phyloP scores from a whole-genome alignment of 2,888 invertebrate genomes.

The Colostygia pectinataria region DNA sequence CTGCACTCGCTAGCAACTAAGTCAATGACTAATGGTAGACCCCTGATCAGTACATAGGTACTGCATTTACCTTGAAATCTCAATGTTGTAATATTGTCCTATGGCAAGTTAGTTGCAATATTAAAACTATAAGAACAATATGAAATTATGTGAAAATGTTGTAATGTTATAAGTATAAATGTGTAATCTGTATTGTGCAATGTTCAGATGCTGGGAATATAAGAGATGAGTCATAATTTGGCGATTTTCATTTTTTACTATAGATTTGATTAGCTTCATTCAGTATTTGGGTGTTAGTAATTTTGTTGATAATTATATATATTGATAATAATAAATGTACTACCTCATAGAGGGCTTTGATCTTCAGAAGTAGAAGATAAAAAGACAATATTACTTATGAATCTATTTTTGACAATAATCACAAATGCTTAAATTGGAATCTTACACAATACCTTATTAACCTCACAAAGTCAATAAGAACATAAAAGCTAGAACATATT shows the following conservation, averaged over 20 bases:
- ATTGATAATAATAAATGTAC: no score
- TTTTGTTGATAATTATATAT: no score
- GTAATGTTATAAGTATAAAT: conserved; percentile 11
- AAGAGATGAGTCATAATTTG: neutral
- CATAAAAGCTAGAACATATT: neutral
- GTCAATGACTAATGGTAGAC: no score
- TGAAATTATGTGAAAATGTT: neutral
- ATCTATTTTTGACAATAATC: conserved; percentile 17
- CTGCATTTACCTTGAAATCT: conserved; percentile 2
- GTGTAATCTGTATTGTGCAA: conserved; percentile 36
- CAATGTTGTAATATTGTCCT: neutral
- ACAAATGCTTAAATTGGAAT: conserved; percentile 12
- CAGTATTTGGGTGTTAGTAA: no score
- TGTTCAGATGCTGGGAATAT: conserved; percentile 47
- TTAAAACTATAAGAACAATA: no score
- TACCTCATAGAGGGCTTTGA: neutral
- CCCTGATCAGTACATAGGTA: no score
- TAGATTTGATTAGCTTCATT: no score
- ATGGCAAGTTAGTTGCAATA: no score
- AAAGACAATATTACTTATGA: conserved; percentile 15
- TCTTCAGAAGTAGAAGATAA: neutral
- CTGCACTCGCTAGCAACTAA: no score
- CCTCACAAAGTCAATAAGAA: neutral
- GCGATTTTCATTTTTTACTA: no score
- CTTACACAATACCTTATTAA: conserved; percentile 16